Base-by-base conservation (phyloP, 2,888 invertebrate species). In the Eumerus sabulonum region DNA sequence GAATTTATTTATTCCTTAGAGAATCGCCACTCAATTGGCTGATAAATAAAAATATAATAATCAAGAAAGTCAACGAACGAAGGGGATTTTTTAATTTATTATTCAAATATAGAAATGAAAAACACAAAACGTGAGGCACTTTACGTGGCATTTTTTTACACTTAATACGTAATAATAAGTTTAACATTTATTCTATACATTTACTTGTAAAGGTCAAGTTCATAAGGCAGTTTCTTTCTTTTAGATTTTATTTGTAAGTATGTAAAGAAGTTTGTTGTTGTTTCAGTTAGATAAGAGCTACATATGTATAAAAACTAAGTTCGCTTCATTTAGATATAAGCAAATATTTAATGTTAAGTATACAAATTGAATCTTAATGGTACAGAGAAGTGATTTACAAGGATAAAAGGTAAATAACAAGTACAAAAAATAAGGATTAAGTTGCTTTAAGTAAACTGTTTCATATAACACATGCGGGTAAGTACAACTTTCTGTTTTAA, bases 121-220 rank as follows among this genome's bases (percentile, higher is more conserved):
- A 40, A 9, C 3, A n/a, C 3, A n/a, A 47, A n/a, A 57, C 38
- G 56, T 56, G 45, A 47, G 72, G 77, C 77, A 77, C 77, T 77
- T 77, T 40, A 35, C 51, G 62, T 51, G 67, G 50, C 45, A 62
- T 14, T 36, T 35, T 62, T 60, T 27, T 60, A 44, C 50, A 67
- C 56, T 70, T 70, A 66, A 62, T 7, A 27, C 27, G 2, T 40
- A 40, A 63, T 47, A 60, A 73, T 51, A 45, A 48, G 13, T 16
- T 56, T 16, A 27, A 12, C 9, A 35, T 36, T 72, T 47, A n/a
- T 56, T 66, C n/a, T 36, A 17, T 45, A 0, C 19, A 36, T 38
- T 16, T 14, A n/a, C 14, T 67, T 73, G 27, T 27, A 27, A 27
- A 27, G 27, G 7, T 2, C 27, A 27, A 27, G 67, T 60, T 64